Conservation (phyloP, 2,888 invertebrate species). For the Cheilosia soror region DNA sequence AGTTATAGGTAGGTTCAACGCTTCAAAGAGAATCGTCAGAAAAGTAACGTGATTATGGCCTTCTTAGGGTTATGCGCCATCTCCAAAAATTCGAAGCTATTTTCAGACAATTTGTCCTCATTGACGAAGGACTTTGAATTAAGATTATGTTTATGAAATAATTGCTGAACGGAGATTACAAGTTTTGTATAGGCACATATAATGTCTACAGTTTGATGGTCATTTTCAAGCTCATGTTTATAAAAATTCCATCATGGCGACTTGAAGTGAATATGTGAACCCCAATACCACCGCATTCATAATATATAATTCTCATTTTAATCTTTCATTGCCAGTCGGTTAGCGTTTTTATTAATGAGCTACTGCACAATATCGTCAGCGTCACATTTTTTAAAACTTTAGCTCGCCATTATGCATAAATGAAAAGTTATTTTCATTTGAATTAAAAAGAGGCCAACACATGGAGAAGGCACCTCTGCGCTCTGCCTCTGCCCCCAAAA, state of each 20-base stretch:
- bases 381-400: background rate
- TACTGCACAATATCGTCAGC: background rate
- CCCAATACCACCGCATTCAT: background rate
- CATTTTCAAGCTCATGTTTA: background rate
- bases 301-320: background rate
- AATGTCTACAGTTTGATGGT: too few relatives aligned
- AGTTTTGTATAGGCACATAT: too few relatives aligned
- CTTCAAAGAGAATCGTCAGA: too few relatives aligned
- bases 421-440: background rate
- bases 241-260: background rate
- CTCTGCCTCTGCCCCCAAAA: background rate
- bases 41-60: too few relatives aligned
- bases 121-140: too few relatives aligned
- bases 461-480: conserved; percentile 41
- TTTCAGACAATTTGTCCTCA: too few relatives aligned
- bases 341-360: background rate
- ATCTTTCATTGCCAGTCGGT: conserved; percentile 5
- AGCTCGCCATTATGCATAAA: background rate
- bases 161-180: too few relatives aligned
- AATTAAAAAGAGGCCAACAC: conserved; percentile 60
- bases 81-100: too few relatives aligned
- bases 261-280: background rate
- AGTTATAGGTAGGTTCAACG: too few relatives aligned
- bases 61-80: too few relatives aligned
- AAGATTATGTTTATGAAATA: too few relatives aligned